phyloP scores from a whole-genome alignment of 2,888 invertebrate species.

The Sericinus montela region DNA sequence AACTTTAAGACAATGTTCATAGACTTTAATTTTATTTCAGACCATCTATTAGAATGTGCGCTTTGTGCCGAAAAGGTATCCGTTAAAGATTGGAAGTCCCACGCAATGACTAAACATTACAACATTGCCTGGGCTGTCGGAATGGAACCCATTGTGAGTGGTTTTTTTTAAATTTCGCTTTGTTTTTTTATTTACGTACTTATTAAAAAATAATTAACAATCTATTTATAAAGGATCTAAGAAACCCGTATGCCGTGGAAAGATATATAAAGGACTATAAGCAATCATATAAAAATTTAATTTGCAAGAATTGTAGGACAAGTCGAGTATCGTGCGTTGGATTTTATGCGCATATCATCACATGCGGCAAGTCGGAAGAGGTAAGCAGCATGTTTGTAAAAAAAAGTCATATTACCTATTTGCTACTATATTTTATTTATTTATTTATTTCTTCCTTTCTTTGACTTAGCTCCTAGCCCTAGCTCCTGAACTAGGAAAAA shows the following conservation, averaged over 20 bases:
- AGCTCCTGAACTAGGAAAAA: too few species aligned
- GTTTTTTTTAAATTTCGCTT: neutral
- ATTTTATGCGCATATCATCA: conserved; percentile 79
- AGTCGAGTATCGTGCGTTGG: conserved; percentile 76
- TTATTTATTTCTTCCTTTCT: too few species aligned
- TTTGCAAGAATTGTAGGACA: conserved; percentile 76
- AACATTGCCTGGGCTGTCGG: conserved; percentile 56
- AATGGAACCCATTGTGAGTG: conserved; percentile 47
- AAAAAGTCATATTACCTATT: too few species aligned
- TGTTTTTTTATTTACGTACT: neutral
- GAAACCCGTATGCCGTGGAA: conserved; percentile 62
- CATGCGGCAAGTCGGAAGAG: conserved; percentile 79
- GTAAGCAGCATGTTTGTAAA: conserved; percentile 41
- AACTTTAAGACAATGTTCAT: conserved; percentile 6
- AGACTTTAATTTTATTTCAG: conserved; percentile 22
- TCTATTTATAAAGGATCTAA: conserved; percentile 68
- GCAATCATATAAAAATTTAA: conserved; percentile 57
- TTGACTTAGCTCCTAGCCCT: too few species aligned
- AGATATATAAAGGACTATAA: conserved; percentile 60
- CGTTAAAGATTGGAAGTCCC: conserved; percentile 37
- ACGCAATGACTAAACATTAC: conserved; percentile 51
- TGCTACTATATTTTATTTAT: too few species aligned
- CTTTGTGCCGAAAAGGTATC: conserved; percentile 39
- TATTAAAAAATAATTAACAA: neutral
- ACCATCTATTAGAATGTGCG: conserved; percentile 37